Conservation (phyloP, 2,113 vertebrate species). For the Triplophysa tibetana region DNA sequence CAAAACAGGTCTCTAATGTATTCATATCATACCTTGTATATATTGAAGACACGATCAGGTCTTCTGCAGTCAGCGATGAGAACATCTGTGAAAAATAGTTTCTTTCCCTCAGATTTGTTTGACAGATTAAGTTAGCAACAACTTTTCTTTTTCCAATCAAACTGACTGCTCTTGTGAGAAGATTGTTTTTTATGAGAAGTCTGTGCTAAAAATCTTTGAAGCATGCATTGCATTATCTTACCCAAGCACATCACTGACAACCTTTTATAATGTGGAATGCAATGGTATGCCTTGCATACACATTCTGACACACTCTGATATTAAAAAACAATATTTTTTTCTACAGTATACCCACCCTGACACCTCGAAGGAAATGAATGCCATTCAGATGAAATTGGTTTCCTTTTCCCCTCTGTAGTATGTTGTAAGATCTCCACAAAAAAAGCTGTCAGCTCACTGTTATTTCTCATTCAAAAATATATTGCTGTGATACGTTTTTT, state of each 20-base stretch:
- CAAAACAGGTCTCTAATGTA: neutral
- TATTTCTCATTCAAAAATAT: constrained; percentile 17
- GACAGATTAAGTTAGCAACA: too few relatives aligned
- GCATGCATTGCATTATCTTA: neutral
- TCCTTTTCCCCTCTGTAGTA: constrained; percentile 47
- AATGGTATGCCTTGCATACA: constrained; percentile 28
- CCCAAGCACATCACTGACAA: constrained; percentile 3
- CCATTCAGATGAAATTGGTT: constrained; percentile 56
- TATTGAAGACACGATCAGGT: neutral
- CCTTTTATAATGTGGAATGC: constrained; percentile 8
- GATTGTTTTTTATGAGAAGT: too few relatives aligned
- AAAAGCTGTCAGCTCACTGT: constrained; percentile 1
- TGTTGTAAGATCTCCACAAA: neutral
- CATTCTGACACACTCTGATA: constrained; percentile 53
- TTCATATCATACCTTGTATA: neutral
- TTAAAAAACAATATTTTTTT: constrained; percentile 57
- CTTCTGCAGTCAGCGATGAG: neutral
- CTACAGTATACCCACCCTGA: constrained; percentile 40
- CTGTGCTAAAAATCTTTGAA: neutral
- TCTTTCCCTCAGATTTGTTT: neutral
- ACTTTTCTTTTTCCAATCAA: neutral
- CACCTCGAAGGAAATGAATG: constrained; percentile 64
- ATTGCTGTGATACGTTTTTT: neutral
- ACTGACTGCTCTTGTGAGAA: neutral
- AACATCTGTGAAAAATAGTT: neutral